Evolutionary conservation across 1,140 invertebrate species (phyloP), one percentile per base, ranked within the genome.

Genomic region (Oedothorax gibbosus): DNA sequence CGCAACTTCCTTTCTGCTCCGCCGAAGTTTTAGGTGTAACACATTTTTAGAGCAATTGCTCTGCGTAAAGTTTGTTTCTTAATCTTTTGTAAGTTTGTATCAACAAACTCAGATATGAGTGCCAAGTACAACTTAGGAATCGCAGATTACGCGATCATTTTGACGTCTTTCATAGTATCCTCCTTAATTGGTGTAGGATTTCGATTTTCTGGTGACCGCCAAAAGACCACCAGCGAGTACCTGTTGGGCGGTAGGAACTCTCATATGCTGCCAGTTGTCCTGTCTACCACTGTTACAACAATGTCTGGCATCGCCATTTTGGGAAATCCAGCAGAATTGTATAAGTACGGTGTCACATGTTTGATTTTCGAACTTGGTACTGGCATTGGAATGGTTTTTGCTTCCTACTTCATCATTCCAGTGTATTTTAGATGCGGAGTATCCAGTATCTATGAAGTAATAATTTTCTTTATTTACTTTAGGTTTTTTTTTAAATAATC

Each of bases 381-480:
- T 89, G 92, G 95, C 0, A 87, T 97, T 12, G 94, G 93, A 7
- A 96, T 95, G 8, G 94, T 95, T 0, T 92, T 96, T 10, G 93
- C 94, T 7, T 94, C 94, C 8, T 94, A 95, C 88, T 89, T 95
- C 15, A 97, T 95, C 88, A 90, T 98, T 20, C 97, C 97, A 21
- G 94, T 98, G 12, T 98, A 98, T 89, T 98, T 95, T 89, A 93
- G 94, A 81, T 90, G 98, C 8, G 94, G 95, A 89, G 93, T 94
- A 85, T 94, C 95, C 9, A 97, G 95, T 88, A 95, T 94, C 69
- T 98, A 97, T 90, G 95, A 98, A 77, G 79, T 87, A 72, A 54
- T 21, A 57, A 49, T 54, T 7, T 62, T 73, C 9, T 0, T n/a
- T 53, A 0, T 4, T 8, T 56, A 7, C 12, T 72, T 56, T 4